Conservation (phyloP, 1,140 invertebrate species). For the Eulimnadia texana region DNA sequence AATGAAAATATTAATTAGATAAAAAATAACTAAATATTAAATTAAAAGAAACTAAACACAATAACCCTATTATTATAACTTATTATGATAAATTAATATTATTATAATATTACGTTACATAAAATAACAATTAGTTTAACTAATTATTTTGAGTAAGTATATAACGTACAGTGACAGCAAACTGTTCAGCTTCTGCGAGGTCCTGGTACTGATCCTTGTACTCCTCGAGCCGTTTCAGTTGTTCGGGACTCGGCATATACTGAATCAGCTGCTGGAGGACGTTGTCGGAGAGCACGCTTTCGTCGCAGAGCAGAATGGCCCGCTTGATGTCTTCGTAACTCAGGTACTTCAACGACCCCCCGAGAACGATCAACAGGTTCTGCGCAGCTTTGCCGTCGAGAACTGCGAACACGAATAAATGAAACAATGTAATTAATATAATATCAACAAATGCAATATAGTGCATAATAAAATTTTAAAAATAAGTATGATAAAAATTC, state of each 20-base stretch:
- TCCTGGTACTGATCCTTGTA: slow-evolving; percentile 62
- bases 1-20: background rate
- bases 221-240: slow-evolving; percentile 65
- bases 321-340: slow-evolving; percentile 68
- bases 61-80: too few species aligned
- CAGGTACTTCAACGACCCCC: slow-evolving; percentile 78
- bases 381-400: slow-evolving; percentile 85
- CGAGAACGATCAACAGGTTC: slow-evolving; percentile 83
- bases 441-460: background rate
- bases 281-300: slow-evolving; percentile 59
- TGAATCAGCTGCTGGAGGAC: slow-evolving; percentile 70
- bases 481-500: background rate
- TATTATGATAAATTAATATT: too few species aligned
- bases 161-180: slow-evolving; percentile 68
- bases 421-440: background rate
- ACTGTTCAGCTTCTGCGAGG: slow-evolving; percentile 85
- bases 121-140: too few species aligned
- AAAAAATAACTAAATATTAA: too few species aligned
- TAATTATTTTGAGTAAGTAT: too few species aligned
- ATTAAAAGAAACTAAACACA: too few species aligned
- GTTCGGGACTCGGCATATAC: slow-evolving; percentile 77
- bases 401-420: slow-evolving; percentile 34
- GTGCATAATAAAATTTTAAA: background rate
- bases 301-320: slow-evolving; percentile 73
- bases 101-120: too few species aligned